These are phyloP conservation scores for Babylonia areolata DNA, from an alignment of 1,140 invertebrate genomes.

Conservation along the genomic window DNA sequence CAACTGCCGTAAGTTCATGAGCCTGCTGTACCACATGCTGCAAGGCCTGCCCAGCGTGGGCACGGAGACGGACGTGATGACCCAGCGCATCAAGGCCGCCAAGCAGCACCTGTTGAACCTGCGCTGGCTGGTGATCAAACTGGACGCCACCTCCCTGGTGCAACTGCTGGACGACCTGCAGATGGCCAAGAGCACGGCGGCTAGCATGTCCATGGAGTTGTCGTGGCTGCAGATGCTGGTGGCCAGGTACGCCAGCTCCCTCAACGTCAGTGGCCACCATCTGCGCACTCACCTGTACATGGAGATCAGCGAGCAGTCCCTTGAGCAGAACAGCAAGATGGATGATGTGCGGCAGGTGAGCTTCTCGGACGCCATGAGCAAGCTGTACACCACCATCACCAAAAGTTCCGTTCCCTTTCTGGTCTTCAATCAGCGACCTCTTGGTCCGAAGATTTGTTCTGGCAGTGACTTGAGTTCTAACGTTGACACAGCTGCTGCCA, in stretches of 20 bases:
- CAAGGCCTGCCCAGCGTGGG: constrained; percentile 20
- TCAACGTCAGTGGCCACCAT: constrained; percentile 14
- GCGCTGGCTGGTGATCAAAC: constrained; percentile 85
- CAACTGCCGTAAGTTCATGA: constrained; percentile 82
- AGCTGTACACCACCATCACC: background rate
- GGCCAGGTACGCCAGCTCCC: constrained; percentile 17
- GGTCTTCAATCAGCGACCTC: too few relatives aligned
- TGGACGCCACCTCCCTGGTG: constrained; percentile 81
- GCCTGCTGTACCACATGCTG: constrained; percentile 44
- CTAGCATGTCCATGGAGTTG: constrained; percentile 79
- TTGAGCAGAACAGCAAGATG: background rate
- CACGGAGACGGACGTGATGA: background rate
- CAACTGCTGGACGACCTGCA: constrained; percentile 82
- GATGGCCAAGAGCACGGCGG: constrained; percentile 57
- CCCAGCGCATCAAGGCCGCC: background rate
- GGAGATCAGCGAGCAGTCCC: background rate
- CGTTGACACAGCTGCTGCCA: too few relatives aligned
- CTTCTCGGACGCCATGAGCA: background rate
- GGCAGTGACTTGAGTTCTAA: too few relatives aligned
- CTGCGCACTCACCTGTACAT: background rate
- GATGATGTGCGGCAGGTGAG: background rate
- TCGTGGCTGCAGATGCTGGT: constrained; percentile 68
- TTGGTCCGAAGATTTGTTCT: background rate
- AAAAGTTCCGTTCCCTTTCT: constrained; percentile 1
- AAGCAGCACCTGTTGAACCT: constrained; percentile 58